A percentile compares a stretch with the other conserved stretches of the same genome.
These are phyloP conservation scores for Peribatodes rhomboidaria DNA, from an alignment of 2,888 invertebrate genomes.

Conservation along the genomic window DNA sequence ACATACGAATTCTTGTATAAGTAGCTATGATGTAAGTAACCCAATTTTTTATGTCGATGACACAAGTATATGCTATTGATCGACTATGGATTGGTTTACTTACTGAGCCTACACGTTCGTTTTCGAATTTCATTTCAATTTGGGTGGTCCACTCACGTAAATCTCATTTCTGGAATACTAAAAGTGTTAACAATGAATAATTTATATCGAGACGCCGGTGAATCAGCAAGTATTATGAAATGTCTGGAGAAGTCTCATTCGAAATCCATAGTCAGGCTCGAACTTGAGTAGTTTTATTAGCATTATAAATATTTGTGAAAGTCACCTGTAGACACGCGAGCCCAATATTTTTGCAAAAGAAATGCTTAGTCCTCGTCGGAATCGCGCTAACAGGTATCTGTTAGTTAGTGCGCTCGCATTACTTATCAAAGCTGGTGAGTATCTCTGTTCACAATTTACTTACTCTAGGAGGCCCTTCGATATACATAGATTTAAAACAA, in stretches of 20 bases:
- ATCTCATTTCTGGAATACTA: slow-evolving; percentile 29
- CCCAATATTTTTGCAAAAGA: slow-evolving; percentile 5
- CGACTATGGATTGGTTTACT: not conserved
- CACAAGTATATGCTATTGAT: not conserved
- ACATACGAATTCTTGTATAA: too few relatives aligned
- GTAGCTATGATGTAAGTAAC: too few relatives aligned
- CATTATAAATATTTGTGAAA: slow-evolving; percentile 26
- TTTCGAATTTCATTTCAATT: slow-evolving; percentile 26
- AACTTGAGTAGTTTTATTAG: slow-evolving; percentile 25
- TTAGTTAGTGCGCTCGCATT: not conserved
- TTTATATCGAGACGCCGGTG: slow-evolving; percentile 43
- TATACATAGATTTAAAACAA: too few relatives aligned
- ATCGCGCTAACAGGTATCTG: not conserved
- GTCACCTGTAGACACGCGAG: slow-evolving; percentile 15
- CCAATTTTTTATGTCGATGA: too few relatives aligned
- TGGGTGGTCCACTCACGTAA: slow-evolving; percentile 31
- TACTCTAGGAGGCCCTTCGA: too few relatives aligned
- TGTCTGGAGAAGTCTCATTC: slow-evolving; percentile 17
- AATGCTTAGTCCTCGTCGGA: not conserved
- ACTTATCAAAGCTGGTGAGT: not conserved
- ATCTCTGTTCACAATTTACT: not conserved
- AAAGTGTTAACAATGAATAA: slow-evolving; percentile 39
- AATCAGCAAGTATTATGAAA: slow-evolving; percentile 44
- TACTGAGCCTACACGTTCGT: slow-evolving; percentile 5
- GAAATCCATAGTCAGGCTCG: slow-evolving; percentile 16